Evolutionary conservation across 2,888 invertebrate genomes (phyloP).

Genomic region (Eremobia ochroleuca): DNA sequence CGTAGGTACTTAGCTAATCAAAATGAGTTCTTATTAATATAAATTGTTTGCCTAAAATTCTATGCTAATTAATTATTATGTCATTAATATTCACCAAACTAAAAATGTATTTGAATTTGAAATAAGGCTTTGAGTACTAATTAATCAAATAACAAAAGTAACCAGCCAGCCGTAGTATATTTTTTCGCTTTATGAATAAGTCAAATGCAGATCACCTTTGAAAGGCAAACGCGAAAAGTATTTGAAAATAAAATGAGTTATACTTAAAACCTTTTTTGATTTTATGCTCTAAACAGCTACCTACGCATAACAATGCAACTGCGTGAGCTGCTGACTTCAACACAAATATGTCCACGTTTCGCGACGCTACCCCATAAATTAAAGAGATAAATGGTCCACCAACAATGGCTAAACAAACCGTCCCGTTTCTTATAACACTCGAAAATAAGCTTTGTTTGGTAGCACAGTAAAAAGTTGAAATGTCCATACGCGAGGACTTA

Average conservation of each 20-base stretch:
- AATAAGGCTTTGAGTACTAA: constrained; percentile 16
- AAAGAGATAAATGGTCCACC: constrained; percentile 88
- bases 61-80: constrained; percentile 8
- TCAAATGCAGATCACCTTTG: constrained; percentile 23
- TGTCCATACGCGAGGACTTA: constrained; percentile 80
- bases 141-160: constrained; percentile 34
- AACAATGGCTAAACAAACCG: constrained; percentile 90
- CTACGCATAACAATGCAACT: constrained; percentile 77
- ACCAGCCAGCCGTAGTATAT: constrained; percentile 8
- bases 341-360: constrained; percentile 87
- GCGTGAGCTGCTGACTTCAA: constrained; percentile 74
- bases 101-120: constrained; percentile 26
- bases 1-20: not conserved
- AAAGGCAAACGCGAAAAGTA: not conserved
- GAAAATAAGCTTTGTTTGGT: constrained; percentile 86
- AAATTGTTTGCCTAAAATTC: not conserved
- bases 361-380: constrained; percentile 89
- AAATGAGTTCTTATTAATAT: not conserved
- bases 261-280: constrained; percentile 35
- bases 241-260: constrained; percentile 19
- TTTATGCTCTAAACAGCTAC: constrained; percentile 60
- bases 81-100: constrained; percentile 25
- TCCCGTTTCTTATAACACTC: constrained; percentile 85
- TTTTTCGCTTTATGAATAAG: constrained; percentile 33
- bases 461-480: constrained; percentile 85